phyloP scores from a whole-genome alignment of 2,888 invertebrate species.

The Spicauda simplicius region DNA sequence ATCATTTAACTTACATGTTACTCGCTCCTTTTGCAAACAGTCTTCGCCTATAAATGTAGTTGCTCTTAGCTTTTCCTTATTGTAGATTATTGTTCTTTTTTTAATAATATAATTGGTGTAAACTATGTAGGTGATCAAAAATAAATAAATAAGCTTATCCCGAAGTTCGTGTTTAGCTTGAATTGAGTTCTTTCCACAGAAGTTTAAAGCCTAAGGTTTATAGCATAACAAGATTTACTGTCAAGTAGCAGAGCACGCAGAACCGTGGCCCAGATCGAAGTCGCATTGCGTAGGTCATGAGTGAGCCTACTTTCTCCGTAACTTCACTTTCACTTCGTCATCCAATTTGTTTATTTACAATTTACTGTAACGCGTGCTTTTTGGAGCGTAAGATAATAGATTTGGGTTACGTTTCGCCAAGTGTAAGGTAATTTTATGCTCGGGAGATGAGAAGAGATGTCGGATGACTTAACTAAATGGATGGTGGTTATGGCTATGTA shows the following conservation, averaged over 20 bases:
- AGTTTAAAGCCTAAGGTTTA: neutral
- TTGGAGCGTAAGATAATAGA: slow-evolving; percentile 11
- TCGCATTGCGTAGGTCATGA: slow-evolving; percentile 76
- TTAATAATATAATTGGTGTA: too few species aligned
- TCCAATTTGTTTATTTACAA: slow-evolving; percentile 49
- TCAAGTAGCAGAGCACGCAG: slow-evolving; percentile 16
- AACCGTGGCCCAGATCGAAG: slow-evolving; percentile 67
- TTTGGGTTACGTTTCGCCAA: slow-evolving; percentile 1
- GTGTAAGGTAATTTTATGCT: neutral
- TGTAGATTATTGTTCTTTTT: too few species aligned
- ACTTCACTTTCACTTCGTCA: slow-evolving; percentile 69
- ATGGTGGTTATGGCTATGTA: neutral
- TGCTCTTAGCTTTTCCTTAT: too few species aligned
- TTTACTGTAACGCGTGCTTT: slow-evolving; percentile 18
- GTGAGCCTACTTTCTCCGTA: slow-evolving; percentile 68
- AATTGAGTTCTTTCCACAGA: too few species aligned
- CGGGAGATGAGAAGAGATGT: neutral
- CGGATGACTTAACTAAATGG: neutral
- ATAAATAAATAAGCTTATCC: too few species aligned
- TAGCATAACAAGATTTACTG: slow-evolving; percentile 4
- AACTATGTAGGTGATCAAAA: too few species aligned
- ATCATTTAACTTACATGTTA: too few species aligned
- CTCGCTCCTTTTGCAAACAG: too few species aligned
- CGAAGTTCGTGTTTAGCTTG: too few species aligned
- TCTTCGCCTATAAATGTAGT: too few species aligned